Evolutionary conservation across 1,140 invertebrate genomes (phyloP).

Genomic region (Meteorus sp.): DNA sequence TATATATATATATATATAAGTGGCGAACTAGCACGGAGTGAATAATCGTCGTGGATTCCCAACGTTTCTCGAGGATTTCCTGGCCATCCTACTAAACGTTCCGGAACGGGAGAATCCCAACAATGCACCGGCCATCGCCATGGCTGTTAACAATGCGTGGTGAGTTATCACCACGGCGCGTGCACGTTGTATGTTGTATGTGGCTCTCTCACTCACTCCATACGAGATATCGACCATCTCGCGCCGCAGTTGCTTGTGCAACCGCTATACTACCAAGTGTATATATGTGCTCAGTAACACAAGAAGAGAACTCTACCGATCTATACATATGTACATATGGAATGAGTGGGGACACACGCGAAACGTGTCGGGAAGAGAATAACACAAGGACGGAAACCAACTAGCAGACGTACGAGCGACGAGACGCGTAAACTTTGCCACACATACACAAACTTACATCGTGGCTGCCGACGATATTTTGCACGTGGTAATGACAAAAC

Average conservation of each 20-base stretch:
- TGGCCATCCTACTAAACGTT: conserved; percentile 26
- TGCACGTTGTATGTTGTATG: conserved; percentile 14
- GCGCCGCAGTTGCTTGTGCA: neutral
- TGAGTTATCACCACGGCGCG: conserved; percentile 31
- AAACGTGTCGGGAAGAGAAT: conserved; percentile 22
- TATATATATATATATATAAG: neutral
- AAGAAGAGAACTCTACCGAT: too few species aligned
- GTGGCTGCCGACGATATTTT: too few species aligned
- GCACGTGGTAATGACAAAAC: too few species aligned
- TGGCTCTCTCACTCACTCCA: too few species aligned
- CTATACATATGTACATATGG: too few species aligned
- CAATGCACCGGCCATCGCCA: conserved; percentile 28
- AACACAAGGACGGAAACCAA: conserved; percentile 19
- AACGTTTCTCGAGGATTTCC: conserved; percentile 26
- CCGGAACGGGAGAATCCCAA: conserved; percentile 28
- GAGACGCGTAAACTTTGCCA: conserved; percentile 21
- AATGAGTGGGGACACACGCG: conserved; percentile 16
- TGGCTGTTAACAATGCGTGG: conserved; percentile 30
- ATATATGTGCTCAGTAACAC: neutral
- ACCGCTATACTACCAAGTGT: neutral
- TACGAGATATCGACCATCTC: conserved; percentile 18
- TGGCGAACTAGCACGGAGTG: conserved; percentile 4
- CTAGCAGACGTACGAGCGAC: conserved; percentile 15
- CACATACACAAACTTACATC: neutral
- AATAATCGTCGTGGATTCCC: conserved; percentile 28